phyloP scores from a whole-genome alignment of 53 echinoderm and acorn worm species.

The Holothuria leucospilota region DNA sequence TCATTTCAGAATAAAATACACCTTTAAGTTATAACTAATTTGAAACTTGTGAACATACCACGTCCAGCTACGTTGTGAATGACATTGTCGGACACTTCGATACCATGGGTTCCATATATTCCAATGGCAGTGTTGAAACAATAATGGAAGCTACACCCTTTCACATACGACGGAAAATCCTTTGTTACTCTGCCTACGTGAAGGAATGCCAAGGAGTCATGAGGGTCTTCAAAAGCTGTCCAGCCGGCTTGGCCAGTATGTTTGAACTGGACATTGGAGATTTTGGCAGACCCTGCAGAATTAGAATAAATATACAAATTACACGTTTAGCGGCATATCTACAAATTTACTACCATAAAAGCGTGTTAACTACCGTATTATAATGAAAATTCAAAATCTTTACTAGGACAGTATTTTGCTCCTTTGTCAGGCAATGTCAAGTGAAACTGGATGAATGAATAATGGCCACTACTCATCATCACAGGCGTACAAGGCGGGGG shows the following conservation, averaged over 20 bases:
- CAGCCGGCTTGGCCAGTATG: constrained; percentile 93
- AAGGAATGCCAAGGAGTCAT: constrained; percentile 85
- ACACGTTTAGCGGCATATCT: no score
- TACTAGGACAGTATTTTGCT: no score
- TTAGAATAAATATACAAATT: no score
- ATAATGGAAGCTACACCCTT: constrained; percentile 89
- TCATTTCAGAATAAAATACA: no score
- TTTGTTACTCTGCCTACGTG: constrained; percentile 47
- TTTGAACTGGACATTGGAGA: constrained; percentile 85
- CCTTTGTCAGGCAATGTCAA: no score
- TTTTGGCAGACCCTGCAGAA: constrained; percentile 75
- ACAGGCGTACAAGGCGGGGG: no score
- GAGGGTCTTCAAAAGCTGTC: constrained; percentile 78
- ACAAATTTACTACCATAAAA: no score
- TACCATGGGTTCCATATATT: constrained; percentile 66
- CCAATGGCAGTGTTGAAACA: constrained; percentile 94
- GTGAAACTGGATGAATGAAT: no score
- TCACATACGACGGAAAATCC: constrained; percentile 69
- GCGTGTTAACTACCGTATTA: no score
- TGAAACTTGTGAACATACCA: constrained; percentile 42
- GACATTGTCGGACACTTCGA: constrained; percentile 79
- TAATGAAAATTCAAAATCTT: no score
- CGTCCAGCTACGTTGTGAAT: constrained; percentile 88
- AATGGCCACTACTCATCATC: no score
- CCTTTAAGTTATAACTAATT: no score